Evolutionary conservation across 2,113 vertebrate genomes (phyloP), one percentile per base, ranked within the genome.

Genomic region (Solea senegalensis): DNA sequence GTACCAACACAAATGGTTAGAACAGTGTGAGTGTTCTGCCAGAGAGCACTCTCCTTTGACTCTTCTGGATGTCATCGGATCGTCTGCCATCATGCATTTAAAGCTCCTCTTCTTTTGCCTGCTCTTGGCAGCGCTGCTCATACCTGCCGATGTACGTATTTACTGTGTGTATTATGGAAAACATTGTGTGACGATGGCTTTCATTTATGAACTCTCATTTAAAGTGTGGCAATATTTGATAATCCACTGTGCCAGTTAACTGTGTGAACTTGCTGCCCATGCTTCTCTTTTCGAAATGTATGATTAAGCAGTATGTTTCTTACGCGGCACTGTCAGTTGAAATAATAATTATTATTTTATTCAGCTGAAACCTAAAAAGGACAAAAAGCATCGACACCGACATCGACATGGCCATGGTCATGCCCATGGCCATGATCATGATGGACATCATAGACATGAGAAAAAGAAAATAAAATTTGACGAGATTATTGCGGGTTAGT

Each of bases 91-190:
- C 85, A 94, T 94, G 93, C 91, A 89, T 56, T 72, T 90, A 3
- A 92, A 89, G 78, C 76, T 93, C 78, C 52, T 91, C 45, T 74
- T 90, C 67, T 65, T 91, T 58, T 86, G 85, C 49, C 65, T 92
- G 58, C 58, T 91, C 55, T 45, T 93, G 16, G 84, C 55, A 9
- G 72, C 60, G 61, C 85, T 94, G 75, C 46, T 93, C 64, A n/a
- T 84, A 53, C 88, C 89, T 28, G 86, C 88, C 57, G 87, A 93
- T 78, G 93, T 94, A 87, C 43, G 84, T 89, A 80, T 77, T 76
- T 9, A 49, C 28, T 77, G 2, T 40, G 2, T 76, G 34, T 41
- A 53, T 60, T 51, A 11, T 15, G 34, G 5, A n/a, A 5, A 7
- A 3, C 7, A 41, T 39, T 65, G 16, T 55, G 40, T 11, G 10